Percentiles rank a stretch among this genome's conserved stretches.
These are phyloP conservation scores for Sigmodon hispidus DNA, from an alignment of 2,113 vertebrate species.

Conservation along the genomic window DNA sequence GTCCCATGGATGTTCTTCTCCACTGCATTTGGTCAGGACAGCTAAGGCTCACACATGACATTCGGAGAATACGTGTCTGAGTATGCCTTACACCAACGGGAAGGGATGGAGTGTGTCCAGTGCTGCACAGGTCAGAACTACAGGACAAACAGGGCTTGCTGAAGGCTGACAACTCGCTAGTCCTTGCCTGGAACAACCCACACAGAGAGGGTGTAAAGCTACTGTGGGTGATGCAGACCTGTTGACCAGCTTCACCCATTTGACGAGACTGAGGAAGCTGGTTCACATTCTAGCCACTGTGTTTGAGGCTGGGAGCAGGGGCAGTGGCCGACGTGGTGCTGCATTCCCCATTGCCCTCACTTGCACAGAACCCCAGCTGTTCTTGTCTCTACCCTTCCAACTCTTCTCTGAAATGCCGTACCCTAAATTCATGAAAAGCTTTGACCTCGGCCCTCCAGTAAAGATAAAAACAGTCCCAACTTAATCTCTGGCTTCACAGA, in stretches of 20 bases:
- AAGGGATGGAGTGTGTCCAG: neutral
- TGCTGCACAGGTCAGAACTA: neutral
- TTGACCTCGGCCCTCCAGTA: neutral
- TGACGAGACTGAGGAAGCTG: neutral
- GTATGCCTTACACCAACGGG: neutral
- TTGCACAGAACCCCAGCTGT: neutral
- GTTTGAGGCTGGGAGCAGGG: too few relatives aligned
- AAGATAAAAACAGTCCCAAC: neutral
- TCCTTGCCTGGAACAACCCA: neutral
- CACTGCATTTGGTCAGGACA: neutral
- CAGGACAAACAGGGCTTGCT: neutral
- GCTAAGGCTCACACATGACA: neutral
- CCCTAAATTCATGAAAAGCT: neutral
- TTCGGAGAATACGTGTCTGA: neutral
- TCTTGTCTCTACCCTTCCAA: neutral
- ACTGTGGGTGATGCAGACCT: accelerated
- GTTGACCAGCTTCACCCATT: neutral
- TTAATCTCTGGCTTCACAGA: slow-evolving; percentile 58
- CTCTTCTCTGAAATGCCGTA: neutral
- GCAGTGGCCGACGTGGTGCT: accelerated
- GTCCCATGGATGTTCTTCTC: accelerated
- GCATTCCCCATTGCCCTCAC: accelerated
- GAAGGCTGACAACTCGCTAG: neutral
- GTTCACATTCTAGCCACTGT: neutral
- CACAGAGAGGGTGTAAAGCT: neutral